phyloP scores from a whole-genome alignment of 1,140 invertebrate genomes.

The Neodiprion pinetum region DNA sequence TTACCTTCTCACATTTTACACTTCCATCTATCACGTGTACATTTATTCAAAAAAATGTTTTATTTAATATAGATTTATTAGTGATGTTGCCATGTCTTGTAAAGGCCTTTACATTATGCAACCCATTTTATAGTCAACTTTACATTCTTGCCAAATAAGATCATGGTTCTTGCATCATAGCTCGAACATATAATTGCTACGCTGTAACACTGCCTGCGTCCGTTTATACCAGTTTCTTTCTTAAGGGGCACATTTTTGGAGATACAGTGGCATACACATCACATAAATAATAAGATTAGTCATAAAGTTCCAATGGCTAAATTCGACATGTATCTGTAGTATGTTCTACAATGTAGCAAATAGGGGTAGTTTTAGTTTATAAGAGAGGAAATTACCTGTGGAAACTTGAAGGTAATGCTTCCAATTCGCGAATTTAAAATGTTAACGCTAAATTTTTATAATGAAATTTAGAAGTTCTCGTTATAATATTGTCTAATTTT shows the following conservation, averaged over 20 bases:
- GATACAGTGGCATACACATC: background rate
- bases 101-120: background rate
- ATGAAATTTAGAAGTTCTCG: background rate
- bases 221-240: background rate
- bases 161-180: too few species aligned
- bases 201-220: too few species aligned
- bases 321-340: background rate
- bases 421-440: slow-evolving; percentile 15
- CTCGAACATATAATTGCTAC: too few species aligned
- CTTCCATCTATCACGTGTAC: slow-evolving; percentile 11
- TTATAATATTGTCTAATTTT: background rate
- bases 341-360: background rate
- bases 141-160: too few species aligned
- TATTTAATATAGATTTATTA: slow-evolving; percentile 8
- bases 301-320: background rate
- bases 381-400: background rate
- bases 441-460: slow-evolving; percentile 25
- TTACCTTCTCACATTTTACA: slow-evolving; percentile 14
- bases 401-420: background rate
- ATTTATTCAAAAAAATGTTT: slow-evolving; percentile 11
- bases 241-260: background rate
- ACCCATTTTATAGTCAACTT: background rate
- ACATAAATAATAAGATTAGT: background rate
- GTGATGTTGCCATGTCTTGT: background rate
- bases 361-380: slow-evolving; percentile 1